Conservation (phyloP, 2,888 invertebrate genomes). For the Euspilapteryx auroguttella region DNA sequence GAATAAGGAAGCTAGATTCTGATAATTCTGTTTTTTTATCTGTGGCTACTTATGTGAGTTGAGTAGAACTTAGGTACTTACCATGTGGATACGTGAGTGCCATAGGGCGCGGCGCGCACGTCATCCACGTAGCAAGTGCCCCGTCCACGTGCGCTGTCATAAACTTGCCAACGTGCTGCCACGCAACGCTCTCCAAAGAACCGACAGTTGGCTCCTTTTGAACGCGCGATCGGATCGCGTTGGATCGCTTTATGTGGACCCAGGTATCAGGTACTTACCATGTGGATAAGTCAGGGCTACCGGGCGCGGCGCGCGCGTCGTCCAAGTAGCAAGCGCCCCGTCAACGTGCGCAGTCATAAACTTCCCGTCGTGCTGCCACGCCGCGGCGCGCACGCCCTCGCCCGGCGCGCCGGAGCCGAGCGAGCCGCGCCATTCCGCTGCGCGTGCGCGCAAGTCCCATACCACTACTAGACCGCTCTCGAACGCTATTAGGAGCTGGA, state of each 20-base stretch:
- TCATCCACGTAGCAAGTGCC: conserved; percentile 91
- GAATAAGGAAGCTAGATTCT: too few species aligned
- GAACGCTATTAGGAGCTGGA: conserved; percentile 92
- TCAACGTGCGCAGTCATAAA: conserved; percentile 96
- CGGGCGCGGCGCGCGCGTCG: conserved; percentile 76
- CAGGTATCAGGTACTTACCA: conserved; percentile 60
- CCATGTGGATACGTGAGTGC: conserved; percentile 91
- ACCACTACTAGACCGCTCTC: conserved; percentile 92
- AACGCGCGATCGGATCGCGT: too few species aligned
- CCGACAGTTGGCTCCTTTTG: too few species aligned
- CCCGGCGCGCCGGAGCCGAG: conserved; percentile 76
- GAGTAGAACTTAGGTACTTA: conserved; percentile 40
- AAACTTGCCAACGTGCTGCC: conserved; percentile 98
- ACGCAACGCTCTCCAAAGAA: conserved; percentile 51
- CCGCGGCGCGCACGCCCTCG: conserved; percentile 81
- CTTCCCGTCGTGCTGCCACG: conserved; percentile 98
- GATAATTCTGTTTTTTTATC: too few species aligned
- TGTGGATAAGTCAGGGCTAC: conserved; percentile 87
- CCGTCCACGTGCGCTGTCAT: conserved; percentile 97
- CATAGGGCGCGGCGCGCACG: conserved; percentile 76
- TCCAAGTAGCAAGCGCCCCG: conserved; percentile 96
- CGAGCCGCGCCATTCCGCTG: conserved; percentile 83
- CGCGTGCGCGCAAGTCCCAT: conserved; percentile 91
- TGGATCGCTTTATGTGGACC: too few species aligned
- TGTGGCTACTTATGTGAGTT: too few species aligned